phyloP scores from a whole-genome alignment of 2,113 vertebrate species.

The Mus pahari region DNA sequence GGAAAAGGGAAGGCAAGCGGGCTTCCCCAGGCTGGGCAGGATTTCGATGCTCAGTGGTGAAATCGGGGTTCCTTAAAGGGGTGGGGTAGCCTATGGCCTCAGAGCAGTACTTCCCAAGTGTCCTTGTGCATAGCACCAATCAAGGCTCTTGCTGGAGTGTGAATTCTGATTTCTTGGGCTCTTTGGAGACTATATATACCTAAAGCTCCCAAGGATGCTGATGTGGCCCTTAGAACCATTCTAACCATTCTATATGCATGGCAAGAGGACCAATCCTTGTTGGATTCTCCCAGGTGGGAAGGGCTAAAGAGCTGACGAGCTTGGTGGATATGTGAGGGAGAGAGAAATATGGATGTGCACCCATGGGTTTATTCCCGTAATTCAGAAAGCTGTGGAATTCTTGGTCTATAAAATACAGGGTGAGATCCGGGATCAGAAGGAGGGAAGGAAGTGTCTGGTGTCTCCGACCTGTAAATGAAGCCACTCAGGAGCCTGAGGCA shows the following conservation, averaged over 20 bases:
- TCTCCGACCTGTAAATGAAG: background rate
- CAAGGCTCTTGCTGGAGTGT: background rate
- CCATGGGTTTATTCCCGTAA: background rate
- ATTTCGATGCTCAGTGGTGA: background rate
- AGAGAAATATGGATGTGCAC: background rate
- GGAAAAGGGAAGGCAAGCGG: background rate
- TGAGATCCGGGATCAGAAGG: background rate
- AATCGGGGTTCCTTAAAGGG: background rate
- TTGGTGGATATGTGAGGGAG: background rate
- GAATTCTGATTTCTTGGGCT: background rate
- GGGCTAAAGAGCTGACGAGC: background rate
- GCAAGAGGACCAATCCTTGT: background rate
- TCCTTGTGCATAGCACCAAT: background rate
- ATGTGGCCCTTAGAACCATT: background rate
- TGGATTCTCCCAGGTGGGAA: background rate
- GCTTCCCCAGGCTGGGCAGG: background rate
- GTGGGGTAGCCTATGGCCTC: background rate
- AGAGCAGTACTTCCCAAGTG: background rate
- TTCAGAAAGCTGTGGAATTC: background rate
- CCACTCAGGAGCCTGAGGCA: background rate
- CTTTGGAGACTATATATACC: background rate
- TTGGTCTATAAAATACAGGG: background rate
- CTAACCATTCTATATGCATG: background rate
- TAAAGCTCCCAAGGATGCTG: background rate
- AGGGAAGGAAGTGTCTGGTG: background rate